Conservation (phyloP, 1,140 invertebrate genomes). For the Charaxes varanes region DNA sequence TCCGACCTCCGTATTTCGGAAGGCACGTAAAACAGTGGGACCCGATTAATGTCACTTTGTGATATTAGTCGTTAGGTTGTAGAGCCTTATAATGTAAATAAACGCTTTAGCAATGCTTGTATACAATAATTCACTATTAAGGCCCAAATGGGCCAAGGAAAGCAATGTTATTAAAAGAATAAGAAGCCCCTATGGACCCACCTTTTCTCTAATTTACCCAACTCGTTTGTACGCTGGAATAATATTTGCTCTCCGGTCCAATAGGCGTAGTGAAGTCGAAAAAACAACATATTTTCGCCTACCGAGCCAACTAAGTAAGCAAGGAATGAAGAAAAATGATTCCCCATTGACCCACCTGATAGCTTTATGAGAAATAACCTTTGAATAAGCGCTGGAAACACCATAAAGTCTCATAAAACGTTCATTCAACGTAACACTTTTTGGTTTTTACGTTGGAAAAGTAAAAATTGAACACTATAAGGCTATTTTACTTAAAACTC, state of each 20-base stretch:
- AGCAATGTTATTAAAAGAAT: conserved; percentile 13
- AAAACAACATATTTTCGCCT: conserved; percentile 22
- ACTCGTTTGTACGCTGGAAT: conserved; percentile 14
- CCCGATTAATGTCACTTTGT: no score
- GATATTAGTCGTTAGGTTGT: no score
- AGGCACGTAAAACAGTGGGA: no score
- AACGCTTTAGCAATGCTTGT: no score
- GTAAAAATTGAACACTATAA: conserved; percentile 1
- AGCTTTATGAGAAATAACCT: conserved; percentile 22
- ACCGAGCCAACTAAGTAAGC: conserved; percentile 14
- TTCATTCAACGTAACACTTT: conserved; percentile 12
- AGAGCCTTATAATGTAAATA: no score
- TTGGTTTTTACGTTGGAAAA: conserved; percentile 5
- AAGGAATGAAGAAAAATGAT: conserved; percentile 22
- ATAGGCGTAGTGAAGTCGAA: conserved; percentile 16
- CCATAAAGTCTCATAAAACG: conserved; percentile 12
- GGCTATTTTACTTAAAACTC: background rate
- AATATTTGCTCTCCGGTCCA: conserved; percentile 18
- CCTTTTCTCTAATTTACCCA: conserved; percentile 18
- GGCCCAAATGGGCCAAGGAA: background rate
- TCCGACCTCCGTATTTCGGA: no score
- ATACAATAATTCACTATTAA: no score
- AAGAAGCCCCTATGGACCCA: conserved; percentile 9
- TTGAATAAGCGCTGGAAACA: conserved; percentile 11
- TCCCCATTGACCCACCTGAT: conserved; percentile 15